These are phyloP conservation scores for Camelus bactrianus DNA, from an alignment of 2,113 vertebrate genomes.

Conservation along the genomic window DNA sequence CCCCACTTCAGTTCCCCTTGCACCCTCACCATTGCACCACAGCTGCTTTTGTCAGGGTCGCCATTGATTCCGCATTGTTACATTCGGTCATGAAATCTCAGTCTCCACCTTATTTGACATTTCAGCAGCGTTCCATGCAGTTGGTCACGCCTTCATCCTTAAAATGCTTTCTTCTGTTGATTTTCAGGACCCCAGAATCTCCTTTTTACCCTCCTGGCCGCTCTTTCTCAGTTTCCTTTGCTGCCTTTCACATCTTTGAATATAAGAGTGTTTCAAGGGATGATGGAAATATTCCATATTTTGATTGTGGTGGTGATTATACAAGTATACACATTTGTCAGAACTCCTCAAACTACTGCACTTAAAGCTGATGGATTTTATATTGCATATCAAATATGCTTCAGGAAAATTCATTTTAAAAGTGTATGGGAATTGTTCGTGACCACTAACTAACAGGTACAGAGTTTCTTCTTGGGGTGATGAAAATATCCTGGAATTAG, in stretches of 20 bases:
- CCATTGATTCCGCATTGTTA: not conserved
- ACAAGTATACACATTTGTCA: constrained; percentile 11
- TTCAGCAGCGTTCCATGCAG: not conserved
- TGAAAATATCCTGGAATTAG: constrained; percentile 35
- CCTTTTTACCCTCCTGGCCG: not conserved
- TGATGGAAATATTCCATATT: constrained; percentile 44
- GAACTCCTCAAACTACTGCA: not conserved
- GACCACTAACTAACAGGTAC: not conserved
- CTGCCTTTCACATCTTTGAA: constrained; percentile 1
- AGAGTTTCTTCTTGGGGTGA: not conserved
- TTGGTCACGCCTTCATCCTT: constrained; percentile 33
- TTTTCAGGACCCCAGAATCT: not conserved
- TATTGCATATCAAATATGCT: constrained; percentile 9
- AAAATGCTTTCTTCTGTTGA: constrained; percentile 39
- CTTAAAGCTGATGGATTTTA: constrained; percentile 1
- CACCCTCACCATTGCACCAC: not conserved
- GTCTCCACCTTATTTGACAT: not conserved
- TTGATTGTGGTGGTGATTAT: not conserved
- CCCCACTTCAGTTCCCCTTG: not conserved
- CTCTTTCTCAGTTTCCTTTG: constrained; percentile 52
- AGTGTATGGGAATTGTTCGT: not conserved
- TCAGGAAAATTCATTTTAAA: constrained; percentile 31
- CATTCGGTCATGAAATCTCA: not conserved
- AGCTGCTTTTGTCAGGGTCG: constrained; percentile 13
- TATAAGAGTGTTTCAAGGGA: constrained; percentile 13